Base-by-base conservation (phyloP, 2,888 invertebrate genomes). In the Chaitophorus viminalis region DNA sequence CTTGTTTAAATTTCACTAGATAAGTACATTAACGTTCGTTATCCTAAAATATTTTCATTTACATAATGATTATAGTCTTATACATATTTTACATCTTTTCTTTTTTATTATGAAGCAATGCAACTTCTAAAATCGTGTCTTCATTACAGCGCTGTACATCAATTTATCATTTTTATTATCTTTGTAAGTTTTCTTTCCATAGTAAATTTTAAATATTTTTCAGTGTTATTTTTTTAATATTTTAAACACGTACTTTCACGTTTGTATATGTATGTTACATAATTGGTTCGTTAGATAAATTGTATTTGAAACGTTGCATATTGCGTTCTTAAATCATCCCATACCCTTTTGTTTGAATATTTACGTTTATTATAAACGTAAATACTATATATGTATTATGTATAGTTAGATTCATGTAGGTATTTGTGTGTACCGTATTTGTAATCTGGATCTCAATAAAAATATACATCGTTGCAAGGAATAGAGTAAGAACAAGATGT, bases 211-310 rank as follows among this genome's bases (percentile, higher is more conserved):
- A 25, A 60, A 60, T n/a, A 60, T 60, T 54, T 21, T 60, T 21
- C 21, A 60, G 0, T 5, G 25, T 31, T 70, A 17, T 76, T 0
- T 81, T 31, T 3, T 81, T 46, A 70, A 81, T 81, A 81, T 81
- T 81, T 70, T 70, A 11, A 77, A 81, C 46, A 70, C 25, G 46
- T 81, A 70, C 70, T 72, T 33, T 82, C 46, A 33, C 82, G 46
- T 82, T 70, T 31, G 9, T 31, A 70, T 70, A 17, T 31, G 14
- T 70, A 17, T 1, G n/a, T 72, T 82, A n/a, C n/a, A 17, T 82
- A 82, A 82, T 72, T 82, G 70, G 72, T 82, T 82, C 52, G 33
- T 72, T 82, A 82, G 33, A 52, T 52, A 33, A 82, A 72, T 39
- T 25, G 14, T 21, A 81, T 52, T 52, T 52, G 29, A 81, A 79